Conservation (phyloP, 2,113 vertebrate species). For the Pleuronectes platessa region DNA sequence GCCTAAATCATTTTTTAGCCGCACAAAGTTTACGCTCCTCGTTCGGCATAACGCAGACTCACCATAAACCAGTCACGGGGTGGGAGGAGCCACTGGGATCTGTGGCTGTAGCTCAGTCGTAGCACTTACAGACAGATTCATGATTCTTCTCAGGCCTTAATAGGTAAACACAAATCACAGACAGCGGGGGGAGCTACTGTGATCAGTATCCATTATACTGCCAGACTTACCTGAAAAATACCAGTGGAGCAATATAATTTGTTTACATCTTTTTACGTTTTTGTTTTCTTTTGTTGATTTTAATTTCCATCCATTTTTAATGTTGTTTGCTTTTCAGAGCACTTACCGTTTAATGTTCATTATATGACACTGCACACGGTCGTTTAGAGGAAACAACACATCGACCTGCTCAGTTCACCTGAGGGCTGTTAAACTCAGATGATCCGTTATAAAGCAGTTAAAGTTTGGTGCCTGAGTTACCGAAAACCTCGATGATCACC, state of each 20-base stretch:
- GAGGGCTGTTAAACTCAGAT: conserved; percentile 25
- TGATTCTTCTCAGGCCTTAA: conserved; percentile 57
- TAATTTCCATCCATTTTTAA: conserved; percentile 38
- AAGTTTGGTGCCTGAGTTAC: conserved; percentile 43
- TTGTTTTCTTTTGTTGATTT: conserved; percentile 8
- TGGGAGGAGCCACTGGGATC: conserved; percentile 8
- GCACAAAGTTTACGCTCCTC: conserved; percentile 39
- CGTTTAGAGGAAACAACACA: conserved; percentile 31
- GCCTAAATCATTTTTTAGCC: conserved; percentile 42
- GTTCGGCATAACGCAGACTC: conserved; percentile 29
- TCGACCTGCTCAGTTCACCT: conserved; percentile 24
- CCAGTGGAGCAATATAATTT: conserved; percentile 52
- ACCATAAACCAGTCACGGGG: conserved; percentile 13
- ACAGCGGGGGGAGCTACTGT: conserved; percentile 33
- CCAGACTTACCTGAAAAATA: conserved; percentile 24
- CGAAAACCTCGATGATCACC: conserved; percentile 22
- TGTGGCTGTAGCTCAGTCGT: conserved; percentile 37
- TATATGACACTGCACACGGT: conserved; percentile 37
- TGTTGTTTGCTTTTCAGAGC: conserved; percentile 62
- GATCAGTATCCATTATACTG: conserved; percentile 23
- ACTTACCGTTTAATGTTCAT: conserved; percentile 62
- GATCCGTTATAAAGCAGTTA: not conserved
- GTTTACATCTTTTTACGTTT: conserved; percentile 62
- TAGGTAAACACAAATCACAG: conserved; percentile 30
- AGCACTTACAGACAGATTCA: conserved; percentile 59